Percentiles rank a stretch among this genome's conserved stretches.
Conservation (phyloP, 2,797 vertebrate species). For the Lepus townsendii region DNA sequence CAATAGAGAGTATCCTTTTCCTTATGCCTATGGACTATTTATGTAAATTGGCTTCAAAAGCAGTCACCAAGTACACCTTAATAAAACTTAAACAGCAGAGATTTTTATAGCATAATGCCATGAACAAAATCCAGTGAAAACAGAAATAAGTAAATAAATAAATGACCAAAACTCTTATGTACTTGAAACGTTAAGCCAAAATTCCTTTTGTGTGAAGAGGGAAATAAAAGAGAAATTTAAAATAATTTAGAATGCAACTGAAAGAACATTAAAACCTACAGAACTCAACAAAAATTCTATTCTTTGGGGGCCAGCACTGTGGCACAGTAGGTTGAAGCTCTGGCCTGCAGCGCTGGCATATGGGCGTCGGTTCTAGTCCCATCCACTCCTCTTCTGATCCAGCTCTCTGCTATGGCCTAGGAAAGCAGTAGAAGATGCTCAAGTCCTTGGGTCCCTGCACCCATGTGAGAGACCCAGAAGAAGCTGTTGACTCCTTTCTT, state of each 20-base stretch:
- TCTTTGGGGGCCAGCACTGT: no score
- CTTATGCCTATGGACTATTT: not conserved
- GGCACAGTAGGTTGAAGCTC: no score
- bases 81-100: not conserved
- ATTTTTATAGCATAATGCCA: slow-evolving; percentile 19
- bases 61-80: slow-evolving; percentile 12
- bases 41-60: slow-evolving; percentile 49
- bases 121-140: slow-evolving; percentile 35
- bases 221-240: slow-evolving; percentile 39
- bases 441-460: no score
- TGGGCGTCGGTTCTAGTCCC: no score
- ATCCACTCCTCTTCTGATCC: no score
- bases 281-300: not conserved
- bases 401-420: no score
- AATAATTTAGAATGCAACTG: slow-evolving; percentile 42
- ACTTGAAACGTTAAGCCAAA: slow-evolving; percentile 54
- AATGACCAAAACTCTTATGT: not conserved
- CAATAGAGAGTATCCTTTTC: not conserved
- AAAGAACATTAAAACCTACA: not conserved
- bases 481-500: no score
- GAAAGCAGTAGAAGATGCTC: no score
- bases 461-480: no score
- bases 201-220: not conserved
- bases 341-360: no score
- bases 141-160: slow-evolving; percentile 13